These are phyloP conservation scores for Sakesphorus luctuosus DNA, from an alignment of 2,113 vertebrate genomes.

Conservation along the genomic window DNA sequence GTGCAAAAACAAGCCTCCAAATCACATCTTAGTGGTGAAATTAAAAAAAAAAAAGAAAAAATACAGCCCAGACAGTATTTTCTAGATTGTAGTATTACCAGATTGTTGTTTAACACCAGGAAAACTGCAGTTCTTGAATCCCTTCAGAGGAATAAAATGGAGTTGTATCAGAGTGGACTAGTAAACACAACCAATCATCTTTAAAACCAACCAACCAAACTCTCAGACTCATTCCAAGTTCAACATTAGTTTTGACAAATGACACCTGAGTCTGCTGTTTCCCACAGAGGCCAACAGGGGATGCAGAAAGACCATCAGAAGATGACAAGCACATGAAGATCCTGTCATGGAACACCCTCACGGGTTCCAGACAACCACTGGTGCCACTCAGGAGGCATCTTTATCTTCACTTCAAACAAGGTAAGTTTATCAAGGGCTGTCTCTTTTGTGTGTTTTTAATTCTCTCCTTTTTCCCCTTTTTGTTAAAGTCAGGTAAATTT, in stretches of 20 bases:
- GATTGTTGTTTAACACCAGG: too few species aligned
- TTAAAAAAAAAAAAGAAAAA: background rate
- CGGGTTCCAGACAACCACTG: background rate
- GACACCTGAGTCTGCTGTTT: background rate
- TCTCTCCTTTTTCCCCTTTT: background rate
- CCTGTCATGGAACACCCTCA: background rate
- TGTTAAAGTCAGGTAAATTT: background rate
- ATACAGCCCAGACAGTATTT: background rate
- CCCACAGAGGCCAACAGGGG: background rate
- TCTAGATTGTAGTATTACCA: background rate
- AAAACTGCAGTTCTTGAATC: background rate
- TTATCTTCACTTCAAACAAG: background rate
- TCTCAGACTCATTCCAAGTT: background rate
- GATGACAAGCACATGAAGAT: accelerated
- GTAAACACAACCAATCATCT: background rate
- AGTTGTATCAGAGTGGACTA: background rate
- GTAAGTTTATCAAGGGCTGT: background rate
- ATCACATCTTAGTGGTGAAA: background rate
- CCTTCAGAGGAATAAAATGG: background rate
- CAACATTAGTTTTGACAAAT: background rate
- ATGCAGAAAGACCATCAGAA: background rate
- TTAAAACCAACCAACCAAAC: background rate
- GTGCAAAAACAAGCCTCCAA: background rate
- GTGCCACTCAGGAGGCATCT: background rate
- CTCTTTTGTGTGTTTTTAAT: background rate